Base-by-base conservation (phyloP, 2,797 vertebrate genomes). In the Enteromius unitaeniatus region DNA sequence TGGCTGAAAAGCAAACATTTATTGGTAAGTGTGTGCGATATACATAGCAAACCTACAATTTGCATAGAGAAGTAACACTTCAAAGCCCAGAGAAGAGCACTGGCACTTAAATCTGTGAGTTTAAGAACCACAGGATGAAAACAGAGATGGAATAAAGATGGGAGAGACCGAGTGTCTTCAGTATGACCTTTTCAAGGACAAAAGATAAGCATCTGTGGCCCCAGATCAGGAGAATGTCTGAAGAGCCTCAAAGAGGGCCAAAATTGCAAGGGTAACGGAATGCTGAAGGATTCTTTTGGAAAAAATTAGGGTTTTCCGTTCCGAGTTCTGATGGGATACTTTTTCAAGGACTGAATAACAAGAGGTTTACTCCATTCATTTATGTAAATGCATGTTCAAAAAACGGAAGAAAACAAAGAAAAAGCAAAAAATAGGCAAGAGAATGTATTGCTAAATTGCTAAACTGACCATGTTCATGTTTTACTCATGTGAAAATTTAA, bases 21-120 rank as follows among this genome's bases (percentile, higher is more conserved):
- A 45, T 64, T 53, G 86, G 64, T 15, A 88, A 85, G 17, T 85
- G 62, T 83, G 75, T 86, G 75, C 64, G 75, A 67, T 40, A 64
- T 81, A 53, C 53, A 82, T 65, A 37, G 28, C 60, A 79, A 49
- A 65, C 3, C 40, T 79, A 37, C 40, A 28, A 79, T 79, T 79
- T 79, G 42, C 42, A 67, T 67, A 47, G 21, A 45, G 47, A 67
- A 79, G 13, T 34, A 8, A 58, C 23, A 28, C 49, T 81, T 81
- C 60, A 45, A 45, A 84, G 28, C 7, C 9, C 47, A 79, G 13
- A 26, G 47, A 26, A 68, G 62, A 42, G 28, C 62, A 37, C 45
- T 51, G 73, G 31, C 34, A 45, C 34, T 72, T 23, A 45, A 10
- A 49, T 55, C 37, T 77, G 37, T 10, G 28, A 13, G n/a, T 77